Evolutionary conservation across 2,113 vertebrate genomes (phyloP), one percentile per base, ranked within the genome.

Genomic region (Neolamprologus brichardi): DNA sequence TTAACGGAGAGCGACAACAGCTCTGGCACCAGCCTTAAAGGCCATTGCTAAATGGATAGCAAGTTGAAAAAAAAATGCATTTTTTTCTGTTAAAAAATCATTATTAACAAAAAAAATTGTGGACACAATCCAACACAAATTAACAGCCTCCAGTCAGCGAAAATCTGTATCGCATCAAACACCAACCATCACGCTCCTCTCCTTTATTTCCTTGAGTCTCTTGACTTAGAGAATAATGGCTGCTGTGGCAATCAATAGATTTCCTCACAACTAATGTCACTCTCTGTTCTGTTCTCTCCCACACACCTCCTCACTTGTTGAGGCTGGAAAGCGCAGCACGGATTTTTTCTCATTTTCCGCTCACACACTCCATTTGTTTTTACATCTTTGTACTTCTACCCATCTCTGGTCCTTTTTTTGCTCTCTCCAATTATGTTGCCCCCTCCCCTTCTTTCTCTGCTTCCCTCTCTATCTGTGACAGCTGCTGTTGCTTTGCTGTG

Each of bases 191-290:
- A 87, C 15, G 60, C 41, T 82, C 70, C 37, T 62, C 34, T 85
- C 32, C 62, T 88, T 82, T 81, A 79, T 91, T 86, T 91, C 79
- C 46, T 30, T 79, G 41, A 85, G 77, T 88, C 82, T 89, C 83
- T 90, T 87, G 87, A 92, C 85, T 93, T 82, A 3, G 87, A 90
- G 87, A 92, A 90, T 84, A 94, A 95, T 89, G 86, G 83, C 80
- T 89, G 75, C 91, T 90, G 88, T 83, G 85, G 81, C 87, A 91
- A 92, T 96, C 95, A 92, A 94, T 95, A 95, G 83, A 91, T 93
- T 94, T 89, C 70, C 87, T 86, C 81, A 87, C 84, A 93, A 90
- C 82, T 90, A 88, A 78, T 93, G 84, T 91, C 86, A 88, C 86
- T 87, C 92, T 82, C 64, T 86, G 84, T 87, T 87, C 88, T 87